Conservation (phyloP, 2,888 invertebrate species). For the Sarcophaga rosellei region DNA sequence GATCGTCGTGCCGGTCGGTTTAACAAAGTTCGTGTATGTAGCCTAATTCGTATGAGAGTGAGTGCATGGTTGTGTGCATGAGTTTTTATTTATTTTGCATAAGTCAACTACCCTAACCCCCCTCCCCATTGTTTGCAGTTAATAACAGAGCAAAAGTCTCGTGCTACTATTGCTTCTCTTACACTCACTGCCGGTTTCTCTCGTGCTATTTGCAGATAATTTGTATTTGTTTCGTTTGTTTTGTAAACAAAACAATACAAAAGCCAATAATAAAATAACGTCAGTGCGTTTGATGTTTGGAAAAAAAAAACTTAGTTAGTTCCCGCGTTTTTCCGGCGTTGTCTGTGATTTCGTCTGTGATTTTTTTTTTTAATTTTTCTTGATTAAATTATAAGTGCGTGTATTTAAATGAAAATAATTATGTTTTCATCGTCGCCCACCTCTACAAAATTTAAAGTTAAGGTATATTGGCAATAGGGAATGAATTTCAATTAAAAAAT, state of each 20-base stretch:
- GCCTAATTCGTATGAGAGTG: slow-evolving; percentile 4
- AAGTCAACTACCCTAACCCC: background rate
- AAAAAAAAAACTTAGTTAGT: background rate
- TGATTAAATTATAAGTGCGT: slow-evolving; percentile 30
- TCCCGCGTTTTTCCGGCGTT: slow-evolving; percentile 32
- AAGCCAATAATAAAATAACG: background rate
- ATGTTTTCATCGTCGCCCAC: slow-evolving; percentile 74
- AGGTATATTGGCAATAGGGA: slow-evolving; percentile 69
- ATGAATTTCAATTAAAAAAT: background rate
- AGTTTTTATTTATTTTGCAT: slow-evolving; percentile 21
- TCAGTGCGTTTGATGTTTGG: too few species aligned
- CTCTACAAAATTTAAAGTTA: slow-evolving; percentile 74
- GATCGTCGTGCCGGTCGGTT: slow-evolving; percentile 41
- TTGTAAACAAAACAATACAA: slow-evolving; percentile 18
- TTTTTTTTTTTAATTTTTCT: background rate
- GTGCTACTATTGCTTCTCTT: slow-evolving; percentile 10
- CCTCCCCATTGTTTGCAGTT: background rate
- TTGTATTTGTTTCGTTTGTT: slow-evolving; percentile 11
- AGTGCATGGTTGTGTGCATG: background rate
- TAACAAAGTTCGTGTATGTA: slow-evolving; percentile 50
- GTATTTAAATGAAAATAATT: slow-evolving; percentile 53
- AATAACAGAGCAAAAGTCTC: slow-evolving; percentile 6
- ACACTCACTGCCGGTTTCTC: background rate
- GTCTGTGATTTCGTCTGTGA: background rate
- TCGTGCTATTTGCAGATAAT: slow-evolving; percentile 20